Percentiles rank a stretch among this genome's conserved stretches.
phyloP scores from a whole-genome alignment of 2,797 vertebrate genomes.

The Antennarius maculatus region DNA sequence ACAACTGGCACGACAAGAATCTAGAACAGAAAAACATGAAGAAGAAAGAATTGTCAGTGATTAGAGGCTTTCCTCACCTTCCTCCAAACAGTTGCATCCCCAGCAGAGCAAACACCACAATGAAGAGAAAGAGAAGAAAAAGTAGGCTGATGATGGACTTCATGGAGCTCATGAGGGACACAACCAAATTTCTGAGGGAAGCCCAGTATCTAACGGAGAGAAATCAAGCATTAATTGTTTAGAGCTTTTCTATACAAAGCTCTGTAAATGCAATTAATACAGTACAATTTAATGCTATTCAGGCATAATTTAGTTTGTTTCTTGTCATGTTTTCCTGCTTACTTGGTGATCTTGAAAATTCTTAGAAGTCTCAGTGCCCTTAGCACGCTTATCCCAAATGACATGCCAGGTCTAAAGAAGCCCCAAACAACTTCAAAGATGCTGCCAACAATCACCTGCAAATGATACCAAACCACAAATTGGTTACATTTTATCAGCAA shows the following conservation, averaged over 20 bases:
- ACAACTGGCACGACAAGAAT: constrained; percentile 1
- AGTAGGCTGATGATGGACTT: constrained; percentile 99
- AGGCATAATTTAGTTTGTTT: neutral
- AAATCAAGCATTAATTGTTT: neutral
- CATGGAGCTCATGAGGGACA: constrained; percentile 99
- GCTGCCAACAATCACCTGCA: constrained; percentile 96
- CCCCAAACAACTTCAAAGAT: constrained; percentile 99
- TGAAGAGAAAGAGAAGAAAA: constrained; percentile 98
- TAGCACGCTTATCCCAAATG: constrained; percentile 97
- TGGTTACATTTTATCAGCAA: neutral
- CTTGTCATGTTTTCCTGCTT: constrained; percentile 55
- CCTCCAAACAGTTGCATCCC: constrained; percentile 99
- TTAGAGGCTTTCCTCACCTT: constrained; percentile 77
- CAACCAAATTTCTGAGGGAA: constrained; percentile 96
- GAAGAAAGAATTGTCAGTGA: neutral
- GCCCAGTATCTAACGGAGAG: constrained; percentile 91
- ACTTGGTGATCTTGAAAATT: constrained; percentile 99
- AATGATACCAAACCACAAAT: constrained; percentile 21
- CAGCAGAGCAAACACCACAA: constrained; percentile 96
- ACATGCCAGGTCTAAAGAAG: constrained; percentile 96
- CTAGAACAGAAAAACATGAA: neutral
- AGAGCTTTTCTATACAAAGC: constrained; percentile 8
- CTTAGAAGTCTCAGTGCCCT: constrained; percentile 93
- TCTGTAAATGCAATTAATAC: neutral
- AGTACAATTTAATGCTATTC: neutral